Percentiles rank a stretch among this genome's conserved stretches.
These are phyloP conservation scores for Gastrophryne carolinensis DNA, from an alignment of 2,797 vertebrate species.

Conservation along the genomic window DNA sequence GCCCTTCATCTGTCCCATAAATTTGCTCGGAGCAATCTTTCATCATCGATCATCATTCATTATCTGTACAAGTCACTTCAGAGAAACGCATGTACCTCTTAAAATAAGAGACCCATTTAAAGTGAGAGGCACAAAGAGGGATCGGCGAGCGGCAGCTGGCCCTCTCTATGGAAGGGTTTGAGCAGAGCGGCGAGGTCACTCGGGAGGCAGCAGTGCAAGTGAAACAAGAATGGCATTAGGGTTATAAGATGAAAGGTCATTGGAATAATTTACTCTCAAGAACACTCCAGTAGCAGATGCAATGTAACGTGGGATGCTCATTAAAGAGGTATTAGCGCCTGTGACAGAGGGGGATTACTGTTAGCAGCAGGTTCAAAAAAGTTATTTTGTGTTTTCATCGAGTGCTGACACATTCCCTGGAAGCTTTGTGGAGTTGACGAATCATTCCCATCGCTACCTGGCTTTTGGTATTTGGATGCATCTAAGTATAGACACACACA, in stretches of 20 bases:
- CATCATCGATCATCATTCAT: conserved; percentile 19
- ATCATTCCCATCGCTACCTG: too few relatives aligned
- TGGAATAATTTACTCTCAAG: conserved; percentile 30
- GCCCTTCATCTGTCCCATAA: neutral
- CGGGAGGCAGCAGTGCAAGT: conserved; percentile 27
- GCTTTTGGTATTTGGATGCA: too few relatives aligned
- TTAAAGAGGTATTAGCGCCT: conserved; percentile 32
- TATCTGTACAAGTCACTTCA: neutral
- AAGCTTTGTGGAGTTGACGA: too few relatives aligned
- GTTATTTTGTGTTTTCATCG: too few relatives aligned
- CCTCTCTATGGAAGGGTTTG: neutral
- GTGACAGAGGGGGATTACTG: conserved; percentile 21
- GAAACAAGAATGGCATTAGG: conserved; percentile 18
- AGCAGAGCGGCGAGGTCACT: neutral
- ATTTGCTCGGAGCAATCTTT: conserved; percentile 19
- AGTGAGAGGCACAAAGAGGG: neutral
- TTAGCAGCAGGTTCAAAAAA: neutral
- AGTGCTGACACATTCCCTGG: too few relatives aligned
- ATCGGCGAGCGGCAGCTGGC: conserved; percentile 18
- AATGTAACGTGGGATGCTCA: conserved; percentile 3
- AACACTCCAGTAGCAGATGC: conserved; percentile 1
- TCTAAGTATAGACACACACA: neutral
- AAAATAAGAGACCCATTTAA: conserved; percentile 3
- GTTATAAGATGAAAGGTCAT: conserved; percentile 40
- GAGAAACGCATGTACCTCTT: conserved; percentile 18